These are phyloP conservation scores for Anastatus disparis DNA, from an alignment of 1,140 invertebrate species.

Conservation along the genomic window DNA sequence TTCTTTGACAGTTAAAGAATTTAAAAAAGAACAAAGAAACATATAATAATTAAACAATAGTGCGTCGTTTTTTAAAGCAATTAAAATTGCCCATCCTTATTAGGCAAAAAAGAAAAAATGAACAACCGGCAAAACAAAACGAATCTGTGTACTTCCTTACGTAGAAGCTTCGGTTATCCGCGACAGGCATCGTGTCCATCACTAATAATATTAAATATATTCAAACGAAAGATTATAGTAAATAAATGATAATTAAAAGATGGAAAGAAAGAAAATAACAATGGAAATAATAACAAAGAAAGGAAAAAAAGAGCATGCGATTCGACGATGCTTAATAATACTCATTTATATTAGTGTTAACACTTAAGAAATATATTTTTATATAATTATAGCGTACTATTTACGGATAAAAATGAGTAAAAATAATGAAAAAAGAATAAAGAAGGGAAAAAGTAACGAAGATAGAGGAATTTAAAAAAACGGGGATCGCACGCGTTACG, in stretches of 20 bases:
- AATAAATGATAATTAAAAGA: not conserved
- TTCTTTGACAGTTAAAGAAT: too few species aligned
- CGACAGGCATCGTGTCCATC: slow-evolving; percentile 65
- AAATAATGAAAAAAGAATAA: too few species aligned
- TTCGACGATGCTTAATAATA: slow-evolving; percentile 64
- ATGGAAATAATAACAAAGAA: slow-evolving; percentile 14
- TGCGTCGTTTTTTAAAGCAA: slow-evolving; percentile 2
- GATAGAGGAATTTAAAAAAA: slow-evolving; percentile 46
- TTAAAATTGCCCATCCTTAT: slow-evolving; percentile 23
- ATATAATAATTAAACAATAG: not conserved
- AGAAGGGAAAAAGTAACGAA: slow-evolving; percentile 32
- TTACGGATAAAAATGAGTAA: slow-evolving; percentile 50
- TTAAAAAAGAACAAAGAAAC: not conserved
- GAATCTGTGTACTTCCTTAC: slow-evolving; percentile 59
- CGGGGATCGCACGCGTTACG: not conserved
- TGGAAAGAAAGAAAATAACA: slow-evolving; percentile 3
- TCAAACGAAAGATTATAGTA: slow-evolving; percentile 9
- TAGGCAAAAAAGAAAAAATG: slow-evolving; percentile 45
- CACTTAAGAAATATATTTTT: slow-evolving; percentile 69
- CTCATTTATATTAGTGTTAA: slow-evolving; percentile 69
- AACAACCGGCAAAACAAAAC: not conserved
- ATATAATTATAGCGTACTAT: slow-evolving; percentile 66
- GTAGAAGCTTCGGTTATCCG: slow-evolving; percentile 66
- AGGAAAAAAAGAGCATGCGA: slow-evolving; percentile 14
- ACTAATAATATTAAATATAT: slow-evolving; percentile 43